These are phyloP conservation scores for Falco novaeseelandiae DNA, from an alignment of 2,797 vertebrate species.

Conservation along the genomic window DNA sequence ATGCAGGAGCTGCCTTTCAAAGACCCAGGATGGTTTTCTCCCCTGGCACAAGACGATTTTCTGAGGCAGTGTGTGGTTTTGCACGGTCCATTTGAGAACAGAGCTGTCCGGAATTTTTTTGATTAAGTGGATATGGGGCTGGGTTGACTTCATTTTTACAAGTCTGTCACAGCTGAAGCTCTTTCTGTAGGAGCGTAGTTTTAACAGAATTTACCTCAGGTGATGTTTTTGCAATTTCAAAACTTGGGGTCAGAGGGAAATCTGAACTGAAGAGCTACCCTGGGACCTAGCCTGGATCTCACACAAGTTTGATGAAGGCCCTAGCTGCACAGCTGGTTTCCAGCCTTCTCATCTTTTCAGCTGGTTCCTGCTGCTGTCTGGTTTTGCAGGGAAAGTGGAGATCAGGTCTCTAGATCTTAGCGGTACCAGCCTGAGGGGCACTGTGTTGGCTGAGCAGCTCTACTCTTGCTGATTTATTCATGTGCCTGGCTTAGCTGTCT, in stretches of 20 bases:
- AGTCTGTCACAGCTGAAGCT: background rate
- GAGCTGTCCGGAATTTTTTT: background rate
- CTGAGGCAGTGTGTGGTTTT: background rate
- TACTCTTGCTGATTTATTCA: background rate
- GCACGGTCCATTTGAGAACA: background rate
- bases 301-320: background rate
- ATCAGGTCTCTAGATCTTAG: background rate
- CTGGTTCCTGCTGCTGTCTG: background rate
- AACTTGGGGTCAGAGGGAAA: background rate
- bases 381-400: background rate
- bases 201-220: background rate
- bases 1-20: background rate
- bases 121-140: background rate
- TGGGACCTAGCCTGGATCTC: background rate
- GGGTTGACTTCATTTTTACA: background rate
- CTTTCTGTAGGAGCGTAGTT: background rate
- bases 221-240: background rate
- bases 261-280: background rate
- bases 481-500: background rate
- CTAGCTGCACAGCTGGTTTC: background rate
- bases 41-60: background rate
- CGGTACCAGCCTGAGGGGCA: background rate
- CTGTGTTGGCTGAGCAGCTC: background rate
- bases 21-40: background rate
- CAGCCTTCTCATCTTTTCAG: background rate